Base-by-base conservation (phyloP, 1,140 invertebrate genomes). In the Rhagoletis pomonella region DNA sequence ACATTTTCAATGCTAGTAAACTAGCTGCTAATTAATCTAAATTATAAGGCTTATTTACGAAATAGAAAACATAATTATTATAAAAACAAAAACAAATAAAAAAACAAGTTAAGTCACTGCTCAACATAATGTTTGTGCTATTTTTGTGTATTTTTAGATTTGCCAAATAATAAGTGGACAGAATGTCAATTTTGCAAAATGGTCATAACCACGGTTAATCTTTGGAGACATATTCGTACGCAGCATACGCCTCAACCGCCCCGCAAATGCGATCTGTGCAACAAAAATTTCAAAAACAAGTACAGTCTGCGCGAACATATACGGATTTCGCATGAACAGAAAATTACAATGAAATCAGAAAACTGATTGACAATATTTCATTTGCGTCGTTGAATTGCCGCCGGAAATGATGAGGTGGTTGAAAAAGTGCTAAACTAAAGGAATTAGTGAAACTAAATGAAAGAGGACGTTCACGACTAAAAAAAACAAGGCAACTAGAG, bases 131-230 rank as follows among this genome's bases (percentile, higher is more conserved):
- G 42, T 60, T 50, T 85, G 84, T 85, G 29, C 89, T 91, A 90
- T 90, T 91, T 92, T 90, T 92, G 89, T 92, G 92, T 92, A 92
- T 93, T 93, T 93, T 93, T 93, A 93, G 92, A 93, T 93, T 93
- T 91, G 89, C 90, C 92, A 90, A 93, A 93, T 91, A 93, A 92
- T 91, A 93, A 93, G 88, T 93, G 92, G 92, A 93, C 92, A 89
- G 92, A 93, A 92, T 93, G 92, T 92, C 91, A 93, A 87, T 93
- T 93, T 92, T 93, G 92, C 91, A 93, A 93, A 92, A 92, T 93
- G 90, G 91, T 93, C 88, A 92, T 93, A 88, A 93, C 92, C 87
- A 93, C 92, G 87, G 92, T 93, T 84, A 93, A 93, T 92, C 91
- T 93, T 90, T 93, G 92, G 92, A 92, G 92, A 93, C 92, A 93